These are phyloP conservation scores for Pogonognathellus flavescens DNA, from an alignment of 1,140 invertebrate species.

Conservation along the genomic window DNA sequence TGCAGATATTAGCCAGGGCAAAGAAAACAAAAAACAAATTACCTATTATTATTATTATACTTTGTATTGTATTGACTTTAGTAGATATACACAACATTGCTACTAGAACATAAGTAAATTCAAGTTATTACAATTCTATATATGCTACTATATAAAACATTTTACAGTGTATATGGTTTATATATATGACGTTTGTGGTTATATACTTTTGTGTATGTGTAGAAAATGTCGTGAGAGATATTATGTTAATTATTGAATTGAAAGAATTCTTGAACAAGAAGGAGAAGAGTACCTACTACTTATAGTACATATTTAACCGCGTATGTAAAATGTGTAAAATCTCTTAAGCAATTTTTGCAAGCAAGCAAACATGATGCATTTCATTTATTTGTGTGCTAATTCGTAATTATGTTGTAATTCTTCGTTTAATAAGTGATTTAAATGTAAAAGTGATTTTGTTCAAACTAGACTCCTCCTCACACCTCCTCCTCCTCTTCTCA, in stretches of 20 bases:
- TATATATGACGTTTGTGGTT: too few relatives aligned
- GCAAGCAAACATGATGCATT: background rate
- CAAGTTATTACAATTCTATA: too few relatives aligned
- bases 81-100: too few relatives aligned
- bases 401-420: background rate
- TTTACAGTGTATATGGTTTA: too few relatives aligned
- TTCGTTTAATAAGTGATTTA: slow-evolving; percentile 39
- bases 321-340: background rate
- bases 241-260: slow-evolving; percentile 2
- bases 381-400: slow-evolving; percentile 29
- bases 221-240: background rate
- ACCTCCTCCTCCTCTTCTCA: slow-evolving; percentile 31
- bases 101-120: too few relatives aligned
- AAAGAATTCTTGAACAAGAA: background rate
- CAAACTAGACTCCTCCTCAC: slow-evolving; percentile 31
- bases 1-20: slow-evolving; percentile 29
- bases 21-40: slow-evolving; percentile 39
- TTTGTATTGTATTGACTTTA: too few relatives aligned
- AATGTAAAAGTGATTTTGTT: slow-evolving; percentile 47
- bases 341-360: background rate
- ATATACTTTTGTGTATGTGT: too few relatives aligned
- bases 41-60: background rate
- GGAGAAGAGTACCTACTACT: slow-evolving; percentile 12
- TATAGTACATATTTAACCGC: slow-evolving; percentile 11
- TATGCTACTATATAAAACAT: too few relatives aligned